Evolutionary conservation across 1,140 invertebrate genomes (phyloP).

Genomic region (Lineus longissimus): DNA sequence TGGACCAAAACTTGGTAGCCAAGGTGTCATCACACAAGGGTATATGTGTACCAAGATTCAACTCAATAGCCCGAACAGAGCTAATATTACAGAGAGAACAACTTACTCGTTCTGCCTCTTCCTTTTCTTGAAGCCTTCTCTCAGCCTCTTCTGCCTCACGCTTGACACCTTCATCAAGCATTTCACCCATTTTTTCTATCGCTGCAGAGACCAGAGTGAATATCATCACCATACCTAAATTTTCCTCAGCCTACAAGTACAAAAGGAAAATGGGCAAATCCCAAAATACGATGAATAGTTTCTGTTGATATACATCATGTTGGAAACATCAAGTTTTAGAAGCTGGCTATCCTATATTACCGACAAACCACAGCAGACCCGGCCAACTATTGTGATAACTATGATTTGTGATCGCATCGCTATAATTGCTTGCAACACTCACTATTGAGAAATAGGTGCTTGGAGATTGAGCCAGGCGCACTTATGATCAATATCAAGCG

Average conservation of each 20-base stretch:
- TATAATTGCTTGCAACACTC: no score
- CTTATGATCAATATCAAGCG: no score
- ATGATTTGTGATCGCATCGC: no score
- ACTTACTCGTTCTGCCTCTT: conserved; percentile 81
- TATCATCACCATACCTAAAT: conserved; percentile 94
- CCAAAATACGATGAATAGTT: not conserved
- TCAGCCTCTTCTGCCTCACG: conserved; percentile 68
- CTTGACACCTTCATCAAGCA: conserved; percentile 67
- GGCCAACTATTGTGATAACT: no score
- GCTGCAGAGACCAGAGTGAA: conserved; percentile 90
- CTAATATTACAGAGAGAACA: conserved; percentile 16
- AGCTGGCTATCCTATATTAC: not conserved
- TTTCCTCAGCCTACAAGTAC: conserved; percentile 71
- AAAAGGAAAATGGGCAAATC: conserved; percentile 13
- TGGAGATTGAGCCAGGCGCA: no score
- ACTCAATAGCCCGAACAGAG: not conserved
- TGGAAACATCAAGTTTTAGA: not conserved
- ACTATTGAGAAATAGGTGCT: no score
- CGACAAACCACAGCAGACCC: conserved; percentile 8
- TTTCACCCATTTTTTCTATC: conserved; percentile 64
- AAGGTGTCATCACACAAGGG: no score
- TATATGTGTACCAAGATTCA: not conserved
- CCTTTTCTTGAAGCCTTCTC: conserved; percentile 78
- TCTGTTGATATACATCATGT: not conserved
- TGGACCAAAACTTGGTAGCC: no score